Evolutionary conservation across 37 sponge, comb jelly and placozoan genomes (phyloP), one percentile per base, ranked within the genome.

Genomic region (Tethya wilhelma): DNA sequence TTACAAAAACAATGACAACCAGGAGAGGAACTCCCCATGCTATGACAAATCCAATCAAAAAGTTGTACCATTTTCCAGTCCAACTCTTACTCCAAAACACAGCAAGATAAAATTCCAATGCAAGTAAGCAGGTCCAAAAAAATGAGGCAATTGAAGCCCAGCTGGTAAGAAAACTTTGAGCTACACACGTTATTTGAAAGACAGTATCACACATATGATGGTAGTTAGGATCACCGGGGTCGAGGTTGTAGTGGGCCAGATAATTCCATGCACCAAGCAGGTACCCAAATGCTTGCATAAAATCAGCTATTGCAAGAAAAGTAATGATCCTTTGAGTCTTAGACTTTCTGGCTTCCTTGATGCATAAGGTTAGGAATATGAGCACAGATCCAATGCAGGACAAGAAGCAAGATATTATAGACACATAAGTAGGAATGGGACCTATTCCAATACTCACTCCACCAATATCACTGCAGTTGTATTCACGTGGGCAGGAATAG

Each of bases 51-150:
- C 59, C 64, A n/a, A 74, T 22, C 3, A 79, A 70, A 14, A 91
- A 38, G 25, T 76, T 45, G 46, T 56, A 44, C 2, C 29, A 31
- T 1, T 36, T 67, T 0, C 39, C 41, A 12, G 45, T 30, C 2
- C 22, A 4, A 29, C 68, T 76, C 22, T 55, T 41, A 2, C 44
- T 8, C 0, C 4, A 49, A 14, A 80, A 25, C 26, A 70, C 70
- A 3, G 75, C 67, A 6, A 80, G 44, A 14, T 59, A 38, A 28
- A 93, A 77, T 38, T 90, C 67, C 40, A 90, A 4, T 8, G 90
- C 94, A 17, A 93, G 67, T 17, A 58, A 49, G 31, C 44, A n/a
- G 0, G 90, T 93, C 94, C 94, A 93, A 2, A 75, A 53, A 42
- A 90, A 90, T 43, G 87, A 90, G 33, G 40, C 58, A 31, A 90